Conservation (phyloP, 1,140 invertebrate species). For the Cheumatopsyche charites region DNA sequence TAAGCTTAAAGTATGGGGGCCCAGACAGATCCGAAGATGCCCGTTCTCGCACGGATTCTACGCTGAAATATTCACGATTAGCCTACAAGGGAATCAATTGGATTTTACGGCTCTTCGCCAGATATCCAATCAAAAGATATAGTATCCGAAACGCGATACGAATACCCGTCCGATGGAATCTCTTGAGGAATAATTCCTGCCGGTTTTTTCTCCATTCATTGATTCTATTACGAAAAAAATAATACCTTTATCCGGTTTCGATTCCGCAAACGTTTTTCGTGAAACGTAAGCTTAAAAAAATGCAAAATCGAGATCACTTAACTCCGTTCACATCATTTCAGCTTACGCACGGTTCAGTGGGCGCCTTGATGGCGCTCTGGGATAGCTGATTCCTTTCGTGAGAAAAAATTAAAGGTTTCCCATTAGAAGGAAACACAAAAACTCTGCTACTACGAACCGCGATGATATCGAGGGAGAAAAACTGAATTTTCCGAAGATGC, state of each 20-base stretch:
- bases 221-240: constrained; percentile 15
- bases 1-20: constrained; percentile 9
- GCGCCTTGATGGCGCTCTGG: constrained; percentile 13
- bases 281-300: constrained; percentile 3
- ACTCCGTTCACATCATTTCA: constrained; percentile 23
- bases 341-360: constrained; percentile 21
- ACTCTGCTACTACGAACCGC: background rate
- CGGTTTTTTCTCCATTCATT: constrained; percentile 2
- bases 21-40: background rate
- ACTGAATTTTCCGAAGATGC: constrained; percentile 6
- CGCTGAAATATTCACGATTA: constrained; percentile 32
- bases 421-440: constrained; percentile 7
- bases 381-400: constrained; percentile 4
- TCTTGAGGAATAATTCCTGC: background rate
- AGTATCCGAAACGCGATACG: constrained; percentile 9
- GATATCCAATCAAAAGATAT: constrained; percentile 33
- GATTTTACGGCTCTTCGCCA: constrained; percentile 20
- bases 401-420: constrained; percentile 25
- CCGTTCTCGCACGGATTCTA: background rate
- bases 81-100: constrained; percentile 27
- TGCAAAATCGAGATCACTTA: constrained; percentile 33
- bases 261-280: background rate
- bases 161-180: background rate
- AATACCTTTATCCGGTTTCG: constrained; percentile 21
- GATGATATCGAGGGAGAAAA: background rate